Evolutionary conservation across 2,113 vertebrate species (phyloP), one percentile per base, ranked within the genome.

Genomic region (Pseudopipra pipra): DNA sequence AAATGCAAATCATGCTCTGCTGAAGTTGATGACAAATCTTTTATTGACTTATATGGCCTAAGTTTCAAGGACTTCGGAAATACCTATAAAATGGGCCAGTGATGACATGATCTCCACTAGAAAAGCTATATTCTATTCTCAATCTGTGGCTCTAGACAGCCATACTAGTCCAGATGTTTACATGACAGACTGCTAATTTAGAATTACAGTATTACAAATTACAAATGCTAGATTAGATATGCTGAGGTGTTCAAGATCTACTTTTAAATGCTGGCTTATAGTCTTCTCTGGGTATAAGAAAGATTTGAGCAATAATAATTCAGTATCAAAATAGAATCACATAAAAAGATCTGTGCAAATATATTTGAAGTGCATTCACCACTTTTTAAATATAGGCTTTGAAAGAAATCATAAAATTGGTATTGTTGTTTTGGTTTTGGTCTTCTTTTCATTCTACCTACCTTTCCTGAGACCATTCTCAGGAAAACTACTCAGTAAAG

Each of bases 1-100:
- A 89, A 72, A 87, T 81, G 52, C 41, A 81, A 86, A 68, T 90
- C 44, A 46, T 81, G 16, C 46, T 91, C 44, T 80, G 58, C 54
- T 76, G 43, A 92, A 70, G 67, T 89, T 91, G 92, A 76, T 76
- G 81, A 91, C 92, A 91, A 89, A 87, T 85, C 84, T 91, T 37
- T 51, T 89, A 82, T 14, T 95, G 81, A 89, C n/a, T 89, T 87
- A 27, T 4, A 65, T 35, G 43, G 74, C 58, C 35, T 79, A 66
- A 47, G 17, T 89, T 79, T 87, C 81, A 93, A 91, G 84, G 81
- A 82, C 55, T 8, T 63, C 70, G 58, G 62, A 91, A 95, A 82
- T 73, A 70, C 37, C 23, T 85, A 24, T 93, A 54, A 89, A 95
- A 85, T 2, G 1, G 9, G 61, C 25, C 54, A 73, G 9, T 52